Evolutionary conservation across 1,140 invertebrate genomes (phyloP), one percentile per base, ranked within the genome.

Genomic region (Semibalanus balanoides): DNA sequence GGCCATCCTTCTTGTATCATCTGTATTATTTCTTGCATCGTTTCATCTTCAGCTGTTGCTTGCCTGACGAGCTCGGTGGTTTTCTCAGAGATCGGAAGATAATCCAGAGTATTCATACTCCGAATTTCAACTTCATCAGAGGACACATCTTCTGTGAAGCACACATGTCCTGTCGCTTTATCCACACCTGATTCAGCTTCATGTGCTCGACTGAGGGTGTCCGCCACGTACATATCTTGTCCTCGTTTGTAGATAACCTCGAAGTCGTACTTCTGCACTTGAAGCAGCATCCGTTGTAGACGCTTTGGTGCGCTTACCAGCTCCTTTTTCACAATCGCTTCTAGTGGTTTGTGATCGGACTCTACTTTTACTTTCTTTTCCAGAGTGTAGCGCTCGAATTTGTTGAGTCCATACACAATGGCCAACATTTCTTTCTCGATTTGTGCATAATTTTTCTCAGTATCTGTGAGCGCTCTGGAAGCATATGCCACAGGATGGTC

Each of bases 381-480:
- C 81, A 84, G 83, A 25, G 85, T 78, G 78, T 82, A 85, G 51
- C 83, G 77, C 79, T 82, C 81, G n/a, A n/a, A n/a, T n/a, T n/a
- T n/a, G n/a, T n/a, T n/a, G n/a, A n/a, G n/a, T n/a, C n/a, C n/a
- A n/a, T 80, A 82, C 40, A 78, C 76, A 9, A 85, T 81, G 73
- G 81, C 82, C 35, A 84, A 78, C 17, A 82, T 77, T 79, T 86
- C 84, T 74, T 84, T 86, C 78, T 87, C 84, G 30, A 85, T 86
- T 77, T 83, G 81, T 14, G 83, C 76, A 77, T 83, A 86, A 30
- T 82, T 81, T 70, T 77, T 30, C 78, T n/a, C 86, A 29, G 81
- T 77, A 28, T 77, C 74, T 22, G 79, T 83, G 25, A 86, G 79
- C 27, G 78, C 77, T 77, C 82, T 76, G 22, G 81, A 83, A 11